phyloP scores from a whole-genome alignment of 2,113 vertebrate genomes.

The Leucosticte australis region DNA sequence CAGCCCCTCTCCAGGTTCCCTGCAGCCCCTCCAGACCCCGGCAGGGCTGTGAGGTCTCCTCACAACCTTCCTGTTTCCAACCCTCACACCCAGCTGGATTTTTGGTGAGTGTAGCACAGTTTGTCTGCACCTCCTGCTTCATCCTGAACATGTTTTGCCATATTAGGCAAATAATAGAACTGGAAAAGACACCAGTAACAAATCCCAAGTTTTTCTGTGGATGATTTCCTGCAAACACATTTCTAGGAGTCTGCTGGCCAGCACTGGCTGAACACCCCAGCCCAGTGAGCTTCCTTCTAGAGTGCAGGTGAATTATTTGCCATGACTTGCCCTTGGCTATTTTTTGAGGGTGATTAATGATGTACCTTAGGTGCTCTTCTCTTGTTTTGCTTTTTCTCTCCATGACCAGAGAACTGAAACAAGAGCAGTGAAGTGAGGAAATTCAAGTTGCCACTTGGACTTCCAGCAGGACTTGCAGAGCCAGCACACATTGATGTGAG shows the following conservation, averaged over 20 bases:
- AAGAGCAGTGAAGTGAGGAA: slow-evolving; percentile 30
- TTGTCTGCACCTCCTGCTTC: neutral
- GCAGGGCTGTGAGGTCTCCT: neutral
- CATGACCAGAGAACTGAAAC: slow-evolving; percentile 1
- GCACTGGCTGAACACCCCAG: neutral
- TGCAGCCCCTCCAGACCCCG: neutral
- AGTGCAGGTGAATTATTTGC: neutral
- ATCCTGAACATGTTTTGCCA: neutral
- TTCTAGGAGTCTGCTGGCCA: neutral
- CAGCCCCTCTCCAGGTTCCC: neutral
- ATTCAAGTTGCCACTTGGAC: slow-evolving; percentile 40
- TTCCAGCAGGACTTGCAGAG: neutral
- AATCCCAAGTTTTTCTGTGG: neutral
- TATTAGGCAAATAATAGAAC: neutral
- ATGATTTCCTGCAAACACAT: neutral
- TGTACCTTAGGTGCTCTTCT: neutral
- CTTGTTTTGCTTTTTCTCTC: slow-evolving; percentile 30
- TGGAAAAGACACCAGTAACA: neutral
- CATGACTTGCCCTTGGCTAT: neutral
- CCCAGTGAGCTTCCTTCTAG: neutral
- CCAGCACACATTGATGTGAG: slow-evolving; percentile 22
- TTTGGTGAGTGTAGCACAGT: fast-evolving
- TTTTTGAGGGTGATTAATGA: neutral
- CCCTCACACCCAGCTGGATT: neutral
- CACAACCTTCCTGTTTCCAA: neutral